Evolutionary conservation across 2,113 vertebrate genomes (phyloP), one percentile per base, ranked within the genome.

Genomic region (Thermophis baileyi): DNA sequence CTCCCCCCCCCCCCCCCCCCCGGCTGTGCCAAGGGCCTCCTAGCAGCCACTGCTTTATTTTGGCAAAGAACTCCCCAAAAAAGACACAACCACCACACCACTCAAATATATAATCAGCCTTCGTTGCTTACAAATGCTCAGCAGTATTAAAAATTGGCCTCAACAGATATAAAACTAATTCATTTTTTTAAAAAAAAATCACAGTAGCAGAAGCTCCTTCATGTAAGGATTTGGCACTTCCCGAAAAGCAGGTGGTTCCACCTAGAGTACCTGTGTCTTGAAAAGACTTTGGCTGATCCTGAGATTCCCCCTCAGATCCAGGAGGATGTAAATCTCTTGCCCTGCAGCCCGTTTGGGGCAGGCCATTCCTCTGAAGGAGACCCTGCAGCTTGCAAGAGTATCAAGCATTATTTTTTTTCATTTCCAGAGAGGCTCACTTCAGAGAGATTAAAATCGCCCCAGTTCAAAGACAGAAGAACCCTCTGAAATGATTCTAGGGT

Each of bases 401-500:
- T 20, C 16, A 0, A 81, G 69, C 69, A 0, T 20, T 20, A n/a
- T n/a, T n/a, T 35, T 3, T 16, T 3, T 3, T 0, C 24, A 25
- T 10, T 50, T 63, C 18, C 10, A 2, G 18, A 93, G 90, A 49
- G 69, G 18, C 20, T 63, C 6, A 11, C 16, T 49, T 50, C 14
- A n/a, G n/a, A 74, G 93, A 54, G 88, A 93, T 86, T 2, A 35
- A 25, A 91, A 90, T 94, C 92, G 90, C 96, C 96, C 95, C 96
- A 96, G 96, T 90, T 4, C 74, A 51, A 55, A 35, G 63, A 35
- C 30, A 14, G 60, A 6, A 35, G 63, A 74, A 14, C 63, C n/a
- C 4, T 35, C 46, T 14, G 55, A 14, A 3, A 46, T 3, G 5
- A 22, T 12, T 25, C 35, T 18, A 2, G 8, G 8, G 3, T 11